These are phyloP conservation scores for Tetramorium simillimum DNA, from an alignment of 1,140 invertebrate species.

Conservation along the genomic window DNA sequence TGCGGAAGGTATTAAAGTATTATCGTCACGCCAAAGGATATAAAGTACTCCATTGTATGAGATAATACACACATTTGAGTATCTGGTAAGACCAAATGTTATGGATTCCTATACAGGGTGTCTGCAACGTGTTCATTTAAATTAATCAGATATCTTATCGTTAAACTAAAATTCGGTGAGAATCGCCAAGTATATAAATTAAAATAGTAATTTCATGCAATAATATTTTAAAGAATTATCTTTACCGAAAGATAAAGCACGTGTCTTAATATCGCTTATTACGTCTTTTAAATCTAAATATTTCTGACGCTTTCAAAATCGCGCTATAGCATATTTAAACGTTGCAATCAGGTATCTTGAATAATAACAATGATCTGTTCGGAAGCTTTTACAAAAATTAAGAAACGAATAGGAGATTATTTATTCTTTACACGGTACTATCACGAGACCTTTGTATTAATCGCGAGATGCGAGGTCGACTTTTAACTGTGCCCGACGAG, in stretches of 20 bases:
- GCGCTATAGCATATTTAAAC: not conserved
- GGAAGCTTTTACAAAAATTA: conserved; percentile 25
- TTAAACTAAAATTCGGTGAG: not conserved
- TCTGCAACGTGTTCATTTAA: not conserved
- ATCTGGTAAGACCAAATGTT: not conserved
- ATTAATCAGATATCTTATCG: not conserved
- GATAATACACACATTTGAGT: not conserved
- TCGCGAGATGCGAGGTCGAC: not conserved
- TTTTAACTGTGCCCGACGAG: not conserved
- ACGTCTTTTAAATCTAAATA: conserved; percentile 3
- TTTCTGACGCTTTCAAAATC: not conserved
- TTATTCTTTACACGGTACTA: not conserved
- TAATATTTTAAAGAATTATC: not conserved
- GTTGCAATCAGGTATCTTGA: not conserved
- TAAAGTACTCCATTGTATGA: not conserved
- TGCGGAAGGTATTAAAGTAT: not conserved
- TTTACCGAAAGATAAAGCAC: not conserved
- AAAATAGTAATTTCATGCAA: not conserved
- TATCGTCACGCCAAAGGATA: not conserved
- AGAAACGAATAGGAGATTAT: not conserved
- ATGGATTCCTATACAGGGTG: not conserved
- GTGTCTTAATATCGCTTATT: not conserved
- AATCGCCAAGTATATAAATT: not conserved
- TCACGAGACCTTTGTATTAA: conserved; percentile 11
- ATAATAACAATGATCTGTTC: not conserved